Evolutionary conservation across 1,140 invertebrate genomes (phyloP), one percentile per base, ranked within the genome.

Genomic region (Oryctes rhinoceros): DNA sequence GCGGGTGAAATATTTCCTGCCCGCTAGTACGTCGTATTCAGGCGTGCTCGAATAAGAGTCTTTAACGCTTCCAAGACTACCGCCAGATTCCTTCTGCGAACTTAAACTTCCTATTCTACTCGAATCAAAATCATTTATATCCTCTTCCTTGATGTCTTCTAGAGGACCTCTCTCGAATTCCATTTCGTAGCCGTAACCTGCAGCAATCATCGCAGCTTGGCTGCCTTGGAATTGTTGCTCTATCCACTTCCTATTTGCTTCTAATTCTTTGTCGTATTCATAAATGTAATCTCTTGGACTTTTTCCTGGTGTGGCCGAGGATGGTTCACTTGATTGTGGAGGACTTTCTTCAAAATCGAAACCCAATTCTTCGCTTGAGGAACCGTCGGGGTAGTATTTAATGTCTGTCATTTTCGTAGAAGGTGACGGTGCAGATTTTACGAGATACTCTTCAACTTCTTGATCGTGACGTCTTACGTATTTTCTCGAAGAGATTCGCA

Each of bases 101-200:
- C 94, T 93, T 83, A 95, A 90, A 87, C 95, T 94, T 30, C 94
- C 94, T 78, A 95, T 94, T 84, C 91, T 89, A 84, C 37, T 53
- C n/a, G 94, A 92, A 86, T 96, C 94, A 83, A 95, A 94, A 86
- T 96, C 95, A 47, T 93, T 94, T 81, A 93, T 90, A 87, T 97
- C 96, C 86, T 96, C 95, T 88, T 97, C 96, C 88, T 96, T 96
- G 74, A 97, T 96, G 85, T 97, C 95, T 88, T 97, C 96, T 35
- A 97, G 87, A n/a, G 94, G 94, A 18, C 93, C 94, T 79, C 94
- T 89, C 79, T 92, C 91, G 81, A 91, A 92, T 59, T 92, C 91
- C 82, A 92, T 89, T 83, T 95, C 93, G 81, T 95, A 94, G 74
- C 92, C 93, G 83, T 91, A 92, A 0, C 90, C 90, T 81, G 92